phyloP scores from a whole-genome alignment of 2,113 vertebrate genomes.

The Megaceryle maxima region DNA sequence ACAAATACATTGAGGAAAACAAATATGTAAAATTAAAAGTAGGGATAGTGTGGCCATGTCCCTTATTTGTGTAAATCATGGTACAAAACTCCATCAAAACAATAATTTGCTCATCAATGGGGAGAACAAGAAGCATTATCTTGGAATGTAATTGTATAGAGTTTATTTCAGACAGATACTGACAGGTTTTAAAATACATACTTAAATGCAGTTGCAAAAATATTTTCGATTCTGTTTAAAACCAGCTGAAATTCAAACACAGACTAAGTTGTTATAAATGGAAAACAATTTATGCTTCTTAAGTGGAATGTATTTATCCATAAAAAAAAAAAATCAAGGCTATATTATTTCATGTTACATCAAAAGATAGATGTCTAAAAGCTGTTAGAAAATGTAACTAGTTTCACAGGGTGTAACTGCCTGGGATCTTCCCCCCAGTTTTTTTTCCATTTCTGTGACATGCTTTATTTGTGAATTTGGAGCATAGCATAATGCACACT shows the following conservation, averaged over 20 bases:
- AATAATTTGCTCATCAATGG: neutral
- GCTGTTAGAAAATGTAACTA: neutral
- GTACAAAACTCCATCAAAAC: neutral
- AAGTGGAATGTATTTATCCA: neutral
- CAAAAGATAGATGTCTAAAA: neutral
- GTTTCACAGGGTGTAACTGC: neutral
- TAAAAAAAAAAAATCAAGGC: neutral
- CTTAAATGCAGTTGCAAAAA: neutral
- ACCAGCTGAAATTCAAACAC: neutral
- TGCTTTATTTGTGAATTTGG: neutral
- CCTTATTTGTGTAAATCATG: neutral
- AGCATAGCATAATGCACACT: neutral
- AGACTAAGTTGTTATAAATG: neutral
- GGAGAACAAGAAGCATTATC: neutral
- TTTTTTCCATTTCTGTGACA: neutral
- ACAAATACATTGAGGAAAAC: neutral
- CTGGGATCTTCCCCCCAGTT: neutral
- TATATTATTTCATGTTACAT: neutral
- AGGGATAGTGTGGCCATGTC: neutral
- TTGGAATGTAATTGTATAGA: neutral
- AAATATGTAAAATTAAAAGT: neutral
- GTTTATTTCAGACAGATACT: neutral
- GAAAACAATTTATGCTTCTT: neutral
- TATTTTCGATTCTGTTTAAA: neutral
- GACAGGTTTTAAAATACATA: neutral